Evolutionary conservation across 2,888 invertebrate species (phyloP), one percentile per base, ranked within the genome.

Genomic region (Chymomyza caudatula): DNA sequence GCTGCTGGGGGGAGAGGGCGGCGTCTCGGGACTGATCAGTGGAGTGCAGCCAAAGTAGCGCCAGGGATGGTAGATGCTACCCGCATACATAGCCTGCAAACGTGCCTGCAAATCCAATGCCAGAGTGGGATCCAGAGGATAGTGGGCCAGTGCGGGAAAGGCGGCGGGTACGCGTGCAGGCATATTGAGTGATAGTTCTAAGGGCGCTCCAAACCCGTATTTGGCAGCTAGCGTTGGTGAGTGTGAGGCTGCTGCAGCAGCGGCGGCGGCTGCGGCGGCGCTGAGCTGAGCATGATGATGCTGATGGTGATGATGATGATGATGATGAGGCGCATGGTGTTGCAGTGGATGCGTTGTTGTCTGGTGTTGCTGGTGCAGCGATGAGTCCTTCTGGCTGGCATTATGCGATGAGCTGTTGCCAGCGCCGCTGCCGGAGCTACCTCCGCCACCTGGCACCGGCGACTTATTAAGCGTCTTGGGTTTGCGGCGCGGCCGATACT

Each of bases 401-500:
- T 25, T 29, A 25, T 5, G 60, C 29, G 29, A 11, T 37, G 29
- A 8, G 25, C 44, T 63, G 17, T 47, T 62, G n/a, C 52, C 44
- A 1, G 53, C 60, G 1, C 25, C 5, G 11, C 51, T 22, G 22
- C 51, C 51, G 22, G 51, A 13, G 19, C 17, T 77, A 4, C 51
- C 37, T 15, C 60, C 63, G n/a, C 67, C 77, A 4, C 82, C 79
- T 22, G 90, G 90, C 42, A 89, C 86, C 2, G 91, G 90, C 0
- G 91, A 89, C 83, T 96, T 96, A 73, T 95, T 93, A 13, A 96
- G 92, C 0, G 96, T 95, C 89, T 96, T 96, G 3, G 96, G 96
- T 90, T 97, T 96, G 86, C 96, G 92, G 61, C 96, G 92, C 11
- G 96, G 96, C 52, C 96, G 93, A 91, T 96, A 97, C 91, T 97